Evolutionary conservation across 2,113 vertebrate species (phyloP), one percentile per base, ranked within the genome.

Genomic region (Silurus glanis): DNA sequence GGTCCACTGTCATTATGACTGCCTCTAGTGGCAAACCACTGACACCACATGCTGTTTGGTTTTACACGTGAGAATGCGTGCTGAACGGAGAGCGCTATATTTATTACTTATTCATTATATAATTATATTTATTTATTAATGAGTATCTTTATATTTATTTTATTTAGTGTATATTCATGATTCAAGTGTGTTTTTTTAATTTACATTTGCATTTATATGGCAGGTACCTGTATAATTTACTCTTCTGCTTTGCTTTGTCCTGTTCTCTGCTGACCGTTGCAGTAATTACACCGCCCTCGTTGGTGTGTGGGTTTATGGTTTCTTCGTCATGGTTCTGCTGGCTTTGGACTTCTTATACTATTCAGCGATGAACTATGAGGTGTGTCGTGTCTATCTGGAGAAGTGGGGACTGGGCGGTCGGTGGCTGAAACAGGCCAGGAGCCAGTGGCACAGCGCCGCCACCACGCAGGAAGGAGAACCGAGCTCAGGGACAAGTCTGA

Each of bases 361-460:
- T 94, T 99, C 98, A 19, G 98, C 98, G 66, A 97, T 99, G 94
- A 99, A 99, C 95, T 99, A 98, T 86, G 97, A 98, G 89, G 91
- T 98, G 88, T 99, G 98, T 92, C 95, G 97, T 89, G 94, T 97
- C 16, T 98, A 98, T 94, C 94, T 99, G 94, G 96, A 97, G 45
- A 96, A 97, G 82, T 99, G 98, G 97, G 98, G 98, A 16, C 92
- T 99, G 90, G 96, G 97, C 0, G 97, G 96, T 0, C 96, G 96
- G 84, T 99, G 98, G 98, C 95, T 99, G 91, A 97, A 96, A 84
- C 96, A 96, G 88, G 97, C 95, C 72, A 95, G 97, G 87, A 95
- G 89, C 82, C 87, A 90, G 9, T 87, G 86, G 87, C 87, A 87
- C 51, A 86, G 66, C 8, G 12, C 13, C 17, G 61, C 83, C 9